Base-by-base conservation (phyloP, 2,888 invertebrate species). In the Andrena minutula region DNA sequence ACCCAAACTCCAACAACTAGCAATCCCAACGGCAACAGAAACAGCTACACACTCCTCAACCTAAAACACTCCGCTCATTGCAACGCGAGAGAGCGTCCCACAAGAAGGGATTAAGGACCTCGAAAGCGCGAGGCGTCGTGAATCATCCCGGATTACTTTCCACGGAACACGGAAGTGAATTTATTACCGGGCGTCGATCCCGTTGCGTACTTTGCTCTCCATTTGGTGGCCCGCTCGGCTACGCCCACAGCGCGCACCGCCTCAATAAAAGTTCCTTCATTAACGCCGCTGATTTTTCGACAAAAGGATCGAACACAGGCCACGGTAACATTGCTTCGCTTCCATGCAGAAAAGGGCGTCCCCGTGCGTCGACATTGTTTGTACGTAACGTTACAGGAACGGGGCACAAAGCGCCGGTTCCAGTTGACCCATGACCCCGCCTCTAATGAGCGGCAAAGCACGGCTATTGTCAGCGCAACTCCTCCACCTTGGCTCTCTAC, bases 361-460 rank as follows among this genome's bases (percentile, higher is more conserved):
- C 71, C 68, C 77, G 76, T 86, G 88, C 88, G 87, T 89, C 86
- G 85, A 89, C 89, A 90, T 86, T 88, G 89, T 88, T 87, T 83
- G 87, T 83, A 88, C 85, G 85, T 88, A 82, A 84, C 23, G 77
- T 88, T 89, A 88, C 85, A 83, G 84, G 83, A 82, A 84, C 84
- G 83, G 85, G 74, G 88, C 84, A 89, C 89, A 89, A 89, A 90
- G 86, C 89, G 90, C 88, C 88, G 87, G 89, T 88, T 88, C 87
- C 88, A 86, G 76, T 74, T 86, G 89, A 91, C 91, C 92, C 88
- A 76, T 87, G 91, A 92, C 92, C 91, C 85, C 81, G 83, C 78
- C 90, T 91, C 90, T 92, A 92, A 93, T 92, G 92, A 93, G 91
- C 91, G 89, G 89, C 90, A 86, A 87, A 90, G 89, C 90, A 87